phyloP scores from a whole-genome alignment of 37 sponge, comb jelly and placozoan species.

The Chondrilla cf. caribensis region DNA sequence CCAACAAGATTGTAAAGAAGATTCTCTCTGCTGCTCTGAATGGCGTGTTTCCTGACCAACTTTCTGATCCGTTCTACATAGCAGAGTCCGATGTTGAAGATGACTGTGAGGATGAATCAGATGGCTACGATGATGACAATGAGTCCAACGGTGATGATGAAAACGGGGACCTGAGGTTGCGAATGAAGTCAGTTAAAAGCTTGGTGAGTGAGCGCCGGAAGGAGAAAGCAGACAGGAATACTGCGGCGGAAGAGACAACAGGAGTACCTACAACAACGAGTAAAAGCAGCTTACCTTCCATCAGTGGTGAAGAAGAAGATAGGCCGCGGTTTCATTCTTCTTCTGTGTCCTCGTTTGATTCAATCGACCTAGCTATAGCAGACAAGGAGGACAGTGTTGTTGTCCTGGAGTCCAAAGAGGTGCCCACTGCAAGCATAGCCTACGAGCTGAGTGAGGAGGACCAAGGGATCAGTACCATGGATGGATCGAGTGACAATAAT shows the following conservation, averaged over 20 bases:
- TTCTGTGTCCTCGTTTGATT: constrained; percentile 4
- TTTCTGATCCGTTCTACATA: constrained; percentile 52
- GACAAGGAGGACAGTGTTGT: background rate
- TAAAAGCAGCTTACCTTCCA: background rate
- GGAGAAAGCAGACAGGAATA: constrained; percentile 30
- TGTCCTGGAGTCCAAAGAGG: background rate
- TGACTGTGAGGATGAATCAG: constrained; percentile 40
- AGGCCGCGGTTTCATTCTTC: background rate
- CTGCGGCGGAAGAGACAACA: background rate
- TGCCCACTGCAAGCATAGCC: background rate
- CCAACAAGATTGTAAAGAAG: constrained; percentile 48
- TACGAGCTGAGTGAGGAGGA: constrained; percentile 36
- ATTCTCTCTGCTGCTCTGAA: constrained; percentile 66
- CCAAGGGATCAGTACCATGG: constrained; percentile 83
- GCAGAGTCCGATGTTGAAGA: constrained; percentile 54
- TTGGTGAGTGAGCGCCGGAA: constrained; percentile 10
- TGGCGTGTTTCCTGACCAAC: constrained; percentile 37
- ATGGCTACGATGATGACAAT: constrained; percentile 51
- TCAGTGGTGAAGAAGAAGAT: background rate
- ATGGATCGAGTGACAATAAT: constrained; percentile 69
- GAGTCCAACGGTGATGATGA: constrained; percentile 72
- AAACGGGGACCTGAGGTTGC: background rate
- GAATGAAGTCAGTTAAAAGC: background rate
- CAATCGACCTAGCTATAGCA: background rate
- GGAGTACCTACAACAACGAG: background rate